Evolutionary conservation across 2,797 vertebrate genomes (phyloP).

Genomic region (Sebastes goodei): DNA sequence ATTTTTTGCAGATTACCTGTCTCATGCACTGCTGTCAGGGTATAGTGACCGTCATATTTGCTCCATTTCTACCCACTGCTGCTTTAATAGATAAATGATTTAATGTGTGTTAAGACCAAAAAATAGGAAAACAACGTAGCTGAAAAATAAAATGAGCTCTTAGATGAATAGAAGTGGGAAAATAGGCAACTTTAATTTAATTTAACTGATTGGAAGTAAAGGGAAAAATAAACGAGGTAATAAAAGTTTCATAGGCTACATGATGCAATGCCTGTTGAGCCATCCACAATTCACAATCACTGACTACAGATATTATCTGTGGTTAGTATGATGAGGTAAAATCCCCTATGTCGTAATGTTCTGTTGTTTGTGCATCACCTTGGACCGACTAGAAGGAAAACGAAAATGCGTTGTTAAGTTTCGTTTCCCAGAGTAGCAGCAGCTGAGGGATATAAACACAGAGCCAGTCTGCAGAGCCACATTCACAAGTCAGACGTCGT

Average conservation of each 20-base stretch:
- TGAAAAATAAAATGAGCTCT: not conserved
- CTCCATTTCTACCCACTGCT: no score
- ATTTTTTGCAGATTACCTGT: no score
- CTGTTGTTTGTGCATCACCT: no score
- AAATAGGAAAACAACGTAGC: not conserved
- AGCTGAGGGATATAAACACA: not conserved
- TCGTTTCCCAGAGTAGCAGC: slow-evolving; percentile 44
- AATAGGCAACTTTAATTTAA: no score
- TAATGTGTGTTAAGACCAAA: not conserved
- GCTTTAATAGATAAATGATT: not conserved
- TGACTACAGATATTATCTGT: not conserved
- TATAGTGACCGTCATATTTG: no score
- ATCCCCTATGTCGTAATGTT: not conserved
- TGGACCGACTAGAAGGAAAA: slow-evolving; percentile 1
- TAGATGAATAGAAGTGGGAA: no score
- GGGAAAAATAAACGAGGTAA: accelerated
- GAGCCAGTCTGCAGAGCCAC: not conserved
- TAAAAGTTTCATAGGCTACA: not conserved
- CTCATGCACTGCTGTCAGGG: accelerated
- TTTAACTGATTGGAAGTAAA: not conserved
- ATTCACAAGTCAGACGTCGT: not conserved
- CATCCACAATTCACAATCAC: no score
- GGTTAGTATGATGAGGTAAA: not conserved
- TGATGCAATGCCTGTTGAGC: not conserved
- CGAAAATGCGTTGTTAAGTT: slow-evolving; percentile 49